These are phyloP conservation scores for Apis laboriosa DNA, from an alignment of 1,140 invertebrate genomes.

Conservation along the genomic window DNA sequence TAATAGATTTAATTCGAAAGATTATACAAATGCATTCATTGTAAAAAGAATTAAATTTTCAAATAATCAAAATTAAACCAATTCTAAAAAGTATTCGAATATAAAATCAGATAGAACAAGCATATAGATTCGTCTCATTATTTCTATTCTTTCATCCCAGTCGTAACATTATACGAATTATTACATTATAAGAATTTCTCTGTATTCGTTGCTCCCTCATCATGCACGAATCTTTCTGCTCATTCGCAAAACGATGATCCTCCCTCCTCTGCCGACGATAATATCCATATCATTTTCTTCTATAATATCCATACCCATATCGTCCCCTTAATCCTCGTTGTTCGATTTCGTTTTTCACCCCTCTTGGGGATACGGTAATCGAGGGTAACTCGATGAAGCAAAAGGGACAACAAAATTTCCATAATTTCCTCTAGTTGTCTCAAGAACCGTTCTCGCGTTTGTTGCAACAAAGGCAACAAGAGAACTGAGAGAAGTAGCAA, in stretches of 20 bases:
- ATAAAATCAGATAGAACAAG: neutral
- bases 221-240: neutral
- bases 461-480: conserved; percentile 23
- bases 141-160: neutral
- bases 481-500: neutral
- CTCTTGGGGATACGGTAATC: neutral
- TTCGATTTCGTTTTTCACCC: neutral
- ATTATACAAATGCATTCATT: no score
- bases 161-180: neutral
- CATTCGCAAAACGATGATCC: no score
- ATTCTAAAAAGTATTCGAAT: neutral
- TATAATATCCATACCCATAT: neutral
- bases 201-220: neutral
- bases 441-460: neutral
- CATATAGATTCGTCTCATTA: neutral
- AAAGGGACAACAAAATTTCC: conserved; percentile 18
- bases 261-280: no score
- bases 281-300: neutral
- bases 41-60: no score
- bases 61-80: no score
- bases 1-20: no score
- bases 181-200: neutral
- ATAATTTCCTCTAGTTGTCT: neutral
- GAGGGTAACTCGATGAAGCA: neutral
- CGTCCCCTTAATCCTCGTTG: neutral